Percentiles rank a stretch among this genome's conserved stretches.
These are phyloP conservation scores for Cyprinodon diabolis DNA, from an alignment of 2,797 vertebrate genomes.

Conservation along the genomic window DNA sequence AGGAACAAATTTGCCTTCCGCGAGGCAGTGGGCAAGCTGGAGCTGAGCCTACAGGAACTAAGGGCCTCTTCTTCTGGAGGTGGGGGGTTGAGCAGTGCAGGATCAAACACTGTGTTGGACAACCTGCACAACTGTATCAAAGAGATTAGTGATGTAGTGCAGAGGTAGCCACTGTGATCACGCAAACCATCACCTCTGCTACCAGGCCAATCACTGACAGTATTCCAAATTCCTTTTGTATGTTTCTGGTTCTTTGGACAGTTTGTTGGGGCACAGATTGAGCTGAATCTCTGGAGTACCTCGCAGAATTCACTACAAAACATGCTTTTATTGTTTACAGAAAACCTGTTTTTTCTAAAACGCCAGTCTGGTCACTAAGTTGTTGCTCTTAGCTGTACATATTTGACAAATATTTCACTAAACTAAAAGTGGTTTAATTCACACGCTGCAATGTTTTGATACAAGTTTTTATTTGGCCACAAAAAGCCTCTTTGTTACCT, in stretches of 20 bases:
- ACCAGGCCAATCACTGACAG: constrained; percentile 39
- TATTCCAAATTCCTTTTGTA: constrained; percentile 48
- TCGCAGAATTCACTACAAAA: constrained; percentile 86
- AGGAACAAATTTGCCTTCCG: constrained; percentile 99
- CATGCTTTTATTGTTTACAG: constrained; percentile 90
- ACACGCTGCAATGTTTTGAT: constrained; percentile 37
- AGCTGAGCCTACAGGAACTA: constrained; percentile 96
- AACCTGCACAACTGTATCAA: constrained; percentile 96
- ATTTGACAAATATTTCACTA: constrained; percentile 66
- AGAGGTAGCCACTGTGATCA: constrained; percentile 92
- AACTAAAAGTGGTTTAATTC: constrained; percentile 65
- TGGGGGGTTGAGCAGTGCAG: constrained; percentile 72
- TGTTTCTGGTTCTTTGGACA: constrained; percentile 55
- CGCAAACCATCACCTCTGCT: constrained; percentile 32
- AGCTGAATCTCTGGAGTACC: constrained; percentile 84
- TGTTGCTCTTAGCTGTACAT: constrained; percentile 76
- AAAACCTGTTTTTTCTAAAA: constrained; percentile 80
- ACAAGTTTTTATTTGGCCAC: constrained; percentile 38
- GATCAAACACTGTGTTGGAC: constrained; percentile 89
- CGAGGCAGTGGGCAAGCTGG: constrained; percentile 96
- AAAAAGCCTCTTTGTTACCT: constrained; percentile 55
- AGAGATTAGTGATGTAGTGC: constrained; percentile 98
- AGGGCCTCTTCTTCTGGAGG: constrained; percentile 90
- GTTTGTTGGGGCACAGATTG: constrained; percentile 61
- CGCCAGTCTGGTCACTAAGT: constrained; percentile 75